Conservation (phyloP, 2,888 invertebrate genomes). For the Zelleria hepariella region DNA sequence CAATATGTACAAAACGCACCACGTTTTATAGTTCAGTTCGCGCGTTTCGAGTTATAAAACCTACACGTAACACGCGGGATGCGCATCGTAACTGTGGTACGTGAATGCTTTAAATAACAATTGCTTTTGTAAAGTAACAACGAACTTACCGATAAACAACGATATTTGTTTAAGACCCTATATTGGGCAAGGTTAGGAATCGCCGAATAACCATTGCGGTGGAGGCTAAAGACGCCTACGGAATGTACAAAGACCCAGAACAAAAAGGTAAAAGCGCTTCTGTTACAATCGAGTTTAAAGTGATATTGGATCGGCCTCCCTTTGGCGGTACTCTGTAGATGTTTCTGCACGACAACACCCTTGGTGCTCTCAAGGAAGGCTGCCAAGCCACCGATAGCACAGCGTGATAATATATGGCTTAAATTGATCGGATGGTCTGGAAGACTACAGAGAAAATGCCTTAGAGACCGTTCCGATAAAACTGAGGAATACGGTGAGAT, state of each 20-base stretch:
- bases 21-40: slow-evolving; percentile 17
- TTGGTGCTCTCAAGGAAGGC: neutral
- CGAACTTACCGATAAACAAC: neutral
- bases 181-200: neutral
- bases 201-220: neutral
- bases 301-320: neutral
- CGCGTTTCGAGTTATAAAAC: slow-evolving; percentile 17
- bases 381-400: neutral
- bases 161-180: neutral
- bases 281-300: neutral
- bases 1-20: slow-evolving; percentile 12
- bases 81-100: slow-evolving; percentile 16
- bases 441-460: neutral
- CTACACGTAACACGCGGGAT: slow-evolving; percentile 16
- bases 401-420: neutral
- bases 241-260: neutral
- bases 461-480: neutral
- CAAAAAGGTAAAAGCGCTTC: neutral
- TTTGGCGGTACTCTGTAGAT: neutral
- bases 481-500: neutral
- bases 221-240: neutral
- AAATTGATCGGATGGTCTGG: neutral
- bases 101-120: slow-evolving; percentile 11
- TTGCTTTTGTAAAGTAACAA: neutral
- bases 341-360: neutral